Conservation (phyloP, 2,888 invertebrate species). For the Theretra japonica region DNA sequence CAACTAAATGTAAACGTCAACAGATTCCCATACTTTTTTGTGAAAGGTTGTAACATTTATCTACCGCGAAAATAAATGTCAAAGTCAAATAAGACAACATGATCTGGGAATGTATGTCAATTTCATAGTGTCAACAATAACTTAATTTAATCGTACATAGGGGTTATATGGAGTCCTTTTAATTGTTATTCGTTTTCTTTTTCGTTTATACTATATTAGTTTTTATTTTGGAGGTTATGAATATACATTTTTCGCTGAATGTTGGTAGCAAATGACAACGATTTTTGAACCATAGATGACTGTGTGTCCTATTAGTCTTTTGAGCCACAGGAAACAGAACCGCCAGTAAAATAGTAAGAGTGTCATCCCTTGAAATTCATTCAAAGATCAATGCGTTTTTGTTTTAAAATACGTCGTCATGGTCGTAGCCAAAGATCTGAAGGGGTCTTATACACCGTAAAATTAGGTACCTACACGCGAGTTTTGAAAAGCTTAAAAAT, state of each 20-base stretch:
- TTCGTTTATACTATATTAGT: neutral
- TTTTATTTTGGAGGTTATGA: slow-evolving; percentile 11
- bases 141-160: neutral
- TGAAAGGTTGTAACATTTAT: slow-evolving; percentile 43
- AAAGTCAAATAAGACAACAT: slow-evolving; percentile 39
- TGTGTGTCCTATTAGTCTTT: neutral
- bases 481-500: too few species aligned
- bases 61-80: slow-evolving; percentile 57
- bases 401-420: too few species aligned
- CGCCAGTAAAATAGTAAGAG: neutral
- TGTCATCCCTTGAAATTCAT: neutral
- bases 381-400: neutral
- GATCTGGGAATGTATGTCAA: neutral
- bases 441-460: too few species aligned
- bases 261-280: neutral
- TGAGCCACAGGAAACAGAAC: neutral
- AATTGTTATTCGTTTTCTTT: neutral
- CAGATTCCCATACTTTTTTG: slow-evolving; percentile 43
- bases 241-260: neutral
- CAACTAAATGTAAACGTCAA: slow-evolving; percentile 51
- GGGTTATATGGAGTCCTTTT: neutral
- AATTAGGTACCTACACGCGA: too few species aligned
- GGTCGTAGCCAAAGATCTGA: too few species aligned
- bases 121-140: neutral
- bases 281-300: neutral